phyloP scores from a whole-genome alignment of 2,113 vertebrate genomes.

The Anoplopoma fimbria region DNA sequence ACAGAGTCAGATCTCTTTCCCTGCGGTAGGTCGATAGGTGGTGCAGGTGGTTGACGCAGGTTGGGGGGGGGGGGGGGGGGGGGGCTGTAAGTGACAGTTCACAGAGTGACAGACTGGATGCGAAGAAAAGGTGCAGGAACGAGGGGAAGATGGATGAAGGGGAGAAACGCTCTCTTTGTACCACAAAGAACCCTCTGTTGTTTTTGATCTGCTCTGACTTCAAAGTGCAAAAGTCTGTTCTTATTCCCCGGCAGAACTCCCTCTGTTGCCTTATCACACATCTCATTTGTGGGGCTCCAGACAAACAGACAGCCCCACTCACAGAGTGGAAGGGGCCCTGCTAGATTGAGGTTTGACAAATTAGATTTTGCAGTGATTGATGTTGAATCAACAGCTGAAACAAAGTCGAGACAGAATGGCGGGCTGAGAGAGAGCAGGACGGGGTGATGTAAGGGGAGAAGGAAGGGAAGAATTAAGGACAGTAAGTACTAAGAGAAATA shows the following conservation, averaged over 20 bases:
- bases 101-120: conserved; percentile 62
- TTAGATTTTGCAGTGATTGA: conserved; percentile 78
- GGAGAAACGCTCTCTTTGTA: conserved; percentile 71
- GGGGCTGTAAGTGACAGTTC: conserved; percentile 60
- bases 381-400: conserved; percentile 74
- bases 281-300: conserved; percentile 77
- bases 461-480: not conserved
- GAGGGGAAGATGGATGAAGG: conserved; percentile 72
- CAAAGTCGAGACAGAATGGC: conserved; percentile 48
- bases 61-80: conserved; percentile 51
- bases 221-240: conserved; percentile 80
- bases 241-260: conserved; percentile 74
- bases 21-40: conserved; percentile 29
- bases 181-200: conserved; percentile 77
- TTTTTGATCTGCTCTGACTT: conserved; percentile 79
- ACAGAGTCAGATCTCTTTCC: conserved; percentile 39
- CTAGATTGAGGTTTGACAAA: conserved; percentile 75
- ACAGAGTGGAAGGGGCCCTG: conserved; percentile 67
- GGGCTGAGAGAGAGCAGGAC: conserved; percentile 25
- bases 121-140: conserved; percentile 65
- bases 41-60: conserved; percentile 46
- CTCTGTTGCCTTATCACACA: conserved; percentile 78
- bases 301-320: conserved; percentile 70
- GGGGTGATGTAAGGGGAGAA: conserved; percentile 27
- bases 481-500: not conserved